Evolutionary conservation across 2,888 invertebrate species (phyloP).

Genomic region (Masnerella sp.): DNA sequence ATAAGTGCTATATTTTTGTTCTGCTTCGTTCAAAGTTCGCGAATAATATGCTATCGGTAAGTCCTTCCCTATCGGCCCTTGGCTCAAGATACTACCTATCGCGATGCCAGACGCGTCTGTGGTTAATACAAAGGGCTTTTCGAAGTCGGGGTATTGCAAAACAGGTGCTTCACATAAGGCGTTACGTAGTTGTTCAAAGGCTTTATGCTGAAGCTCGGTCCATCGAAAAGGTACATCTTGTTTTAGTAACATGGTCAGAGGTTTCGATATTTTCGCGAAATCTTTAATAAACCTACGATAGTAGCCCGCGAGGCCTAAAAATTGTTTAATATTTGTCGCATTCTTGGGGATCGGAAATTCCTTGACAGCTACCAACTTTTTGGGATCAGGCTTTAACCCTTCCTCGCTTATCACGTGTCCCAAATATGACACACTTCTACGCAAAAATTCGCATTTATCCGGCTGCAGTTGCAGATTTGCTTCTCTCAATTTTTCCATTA

Average conservation of each 20-base stretch:
- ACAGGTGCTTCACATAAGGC: neutral
- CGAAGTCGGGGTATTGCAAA: constrained; percentile 48
- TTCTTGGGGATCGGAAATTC: constrained; percentile 55
- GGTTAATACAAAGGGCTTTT: constrained; percentile 31
- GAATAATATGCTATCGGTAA: constrained; percentile 39
- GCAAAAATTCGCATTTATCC: constrained; percentile 48
- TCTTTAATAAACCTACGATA: constrained; percentile 63
- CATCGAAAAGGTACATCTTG: constrained; percentile 26
- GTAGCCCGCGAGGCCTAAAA: too few relatives aligned
- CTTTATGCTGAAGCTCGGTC: neutral
- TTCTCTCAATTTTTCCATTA: neutral
- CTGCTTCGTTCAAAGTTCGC: constrained; percentile 22
- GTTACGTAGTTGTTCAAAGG: neutral
- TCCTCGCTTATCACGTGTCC: constrained; percentile 63
- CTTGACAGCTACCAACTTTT: constrained; percentile 57
- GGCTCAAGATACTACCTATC: constrained; percentile 40
- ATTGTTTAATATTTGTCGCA: constrained; percentile 56
- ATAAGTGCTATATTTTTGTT: constrained; percentile 45
- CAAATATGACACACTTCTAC: constrained; percentile 59
- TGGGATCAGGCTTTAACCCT: constrained; percentile 63
- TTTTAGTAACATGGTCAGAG: constrained; percentile 45
- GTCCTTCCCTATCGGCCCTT: constrained; percentile 43
- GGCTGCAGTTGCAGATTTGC: neutral
- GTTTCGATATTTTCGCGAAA: constrained; percentile 56
- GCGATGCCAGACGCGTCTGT: constrained; percentile 39